Base-by-base conservation (phyloP, 2,113 vertebrate genomes). In the Butorides virescens region DNA sequence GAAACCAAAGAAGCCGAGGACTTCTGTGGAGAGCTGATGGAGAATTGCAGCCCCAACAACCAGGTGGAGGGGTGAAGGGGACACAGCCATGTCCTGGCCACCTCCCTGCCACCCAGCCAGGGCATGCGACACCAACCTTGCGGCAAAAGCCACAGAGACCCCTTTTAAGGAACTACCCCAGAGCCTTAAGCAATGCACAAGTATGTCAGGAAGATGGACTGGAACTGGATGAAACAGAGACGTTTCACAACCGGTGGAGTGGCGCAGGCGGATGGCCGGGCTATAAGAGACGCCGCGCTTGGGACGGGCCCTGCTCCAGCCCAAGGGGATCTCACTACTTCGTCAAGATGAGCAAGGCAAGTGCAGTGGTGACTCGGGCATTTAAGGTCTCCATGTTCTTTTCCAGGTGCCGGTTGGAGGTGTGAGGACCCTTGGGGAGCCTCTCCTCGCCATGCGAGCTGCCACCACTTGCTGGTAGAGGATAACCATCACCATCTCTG, bases 301-400 rank as follows among this genome's bases (percentile, higher is more conserved):
- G 9, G 5, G 62, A 23, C 44, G 8, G 2, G 21, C 13, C 7
- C 36, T 0, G 2, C 8, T n/a, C 15, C 78, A 18, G 5, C 47
- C 86, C 0, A 1, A 15, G 73, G 8, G 61, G 52, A 80, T 16
- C 26, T 50, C 32, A 1, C 66, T 11, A 1, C 7, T 3, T 7
- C 2, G 8, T 11, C 95, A 68, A 39, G 59, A 97, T 97, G 96
- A 95, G 78, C 91, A 94, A 96, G 96, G 96, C 63, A 87, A 95
- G 96, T 90, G 13, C 5, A 3, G 5, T 2, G 20, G 55, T 23
- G 13, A 3, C 4, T 13, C 0, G 32, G 63, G n/a, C 4, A 0
- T 32, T 49, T 10, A 1, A 16, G 18, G 37, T 81, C n/a, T 77
- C 34, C 1, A 0, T 29, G 53, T 4, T 88, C 42, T 94, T 71